Evolutionary conservation across 2,113 vertebrate species (phyloP).

Genomic region (Egretta garzetta): DNA sequence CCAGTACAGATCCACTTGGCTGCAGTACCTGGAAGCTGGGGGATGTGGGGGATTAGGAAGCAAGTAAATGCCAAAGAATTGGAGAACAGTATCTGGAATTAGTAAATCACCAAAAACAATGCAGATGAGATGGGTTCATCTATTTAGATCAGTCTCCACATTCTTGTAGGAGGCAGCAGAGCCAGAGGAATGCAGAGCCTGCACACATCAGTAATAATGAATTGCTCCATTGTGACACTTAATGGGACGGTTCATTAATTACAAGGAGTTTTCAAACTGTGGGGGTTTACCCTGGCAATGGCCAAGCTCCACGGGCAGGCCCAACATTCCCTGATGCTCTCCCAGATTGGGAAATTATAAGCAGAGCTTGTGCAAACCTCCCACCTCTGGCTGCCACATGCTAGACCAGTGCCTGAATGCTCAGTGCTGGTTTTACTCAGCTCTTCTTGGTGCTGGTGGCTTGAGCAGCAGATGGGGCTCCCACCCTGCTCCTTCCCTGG

Average conservation of each 20-base stretch:
- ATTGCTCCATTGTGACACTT: not conserved
- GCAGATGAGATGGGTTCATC: not conserved
- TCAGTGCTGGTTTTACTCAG: not conserved
- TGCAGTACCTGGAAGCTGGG: not conserved
- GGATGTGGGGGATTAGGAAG: not conserved
- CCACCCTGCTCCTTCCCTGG: not conserved
- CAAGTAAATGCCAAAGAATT: not conserved
- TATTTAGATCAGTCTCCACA: not conserved
- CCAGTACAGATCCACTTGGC: not conserved
- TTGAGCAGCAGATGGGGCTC: not conserved
- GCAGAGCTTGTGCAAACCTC: not conserved
- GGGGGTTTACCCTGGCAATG: not conserved
- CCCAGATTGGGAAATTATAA: not conserved
- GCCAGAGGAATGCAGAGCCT: not conserved
- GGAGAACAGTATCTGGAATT: not conserved
- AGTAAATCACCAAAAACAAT: not conserved
- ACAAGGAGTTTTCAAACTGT: not conserved
- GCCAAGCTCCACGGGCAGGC: not conserved
- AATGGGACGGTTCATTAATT: not conserved
- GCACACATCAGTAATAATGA: not conserved
- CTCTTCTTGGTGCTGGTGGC: not conserved
- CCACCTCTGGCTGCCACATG: not conserved
- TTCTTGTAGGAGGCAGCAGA: slow-evolving; percentile 8
- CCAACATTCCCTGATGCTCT: not conserved
- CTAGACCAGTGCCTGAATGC: not conserved